Evolutionary conservation across 2,797 vertebrate species (phyloP).

Genomic region (Sciurus carolinensis): DNA sequence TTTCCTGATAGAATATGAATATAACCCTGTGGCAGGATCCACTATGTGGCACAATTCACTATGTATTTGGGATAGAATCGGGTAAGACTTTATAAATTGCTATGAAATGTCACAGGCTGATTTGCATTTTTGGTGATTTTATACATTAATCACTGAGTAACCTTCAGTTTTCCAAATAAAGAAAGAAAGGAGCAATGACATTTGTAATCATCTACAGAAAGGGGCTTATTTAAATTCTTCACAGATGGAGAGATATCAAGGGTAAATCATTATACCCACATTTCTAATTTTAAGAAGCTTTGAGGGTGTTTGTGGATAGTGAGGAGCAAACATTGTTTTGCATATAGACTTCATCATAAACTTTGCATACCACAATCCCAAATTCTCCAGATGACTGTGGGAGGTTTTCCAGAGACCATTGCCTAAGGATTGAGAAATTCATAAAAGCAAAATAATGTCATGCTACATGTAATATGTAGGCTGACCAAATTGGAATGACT

Average conservation of each 20-base stretch:
- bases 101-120: conserved; percentile 48
- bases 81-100: conserved; percentile 64
- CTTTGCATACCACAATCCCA: neutral
- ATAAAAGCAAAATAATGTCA: conserved; percentile 52
- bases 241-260: conserved; percentile 19
- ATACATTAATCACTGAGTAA: conserved; percentile 74
- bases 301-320: conserved; percentile 12
- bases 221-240: conserved; percentile 60
- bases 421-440: conserved; percentile 29
- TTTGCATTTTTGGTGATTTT: conserved; percentile 76
- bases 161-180: conserved; percentile 78
- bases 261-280: conserved; percentile 69
- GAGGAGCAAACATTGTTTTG: conserved; percentile 52
- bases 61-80: neutral
- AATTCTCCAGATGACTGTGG: conserved; percentile 28
- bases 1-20: conserved; percentile 13
- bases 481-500: neutral
- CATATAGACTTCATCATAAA: conserved; percentile 21
- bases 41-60: neutral
- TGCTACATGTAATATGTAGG: neutral
- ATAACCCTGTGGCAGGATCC: neutral
- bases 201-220: conserved; percentile 73
- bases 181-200: conserved; percentile 38
- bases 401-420: conserved; percentile 32
- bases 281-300: conserved; percentile 70